phyloP scores from a whole-genome alignment of 1,140 invertebrate species.

The Nasonia giraulti region DNA sequence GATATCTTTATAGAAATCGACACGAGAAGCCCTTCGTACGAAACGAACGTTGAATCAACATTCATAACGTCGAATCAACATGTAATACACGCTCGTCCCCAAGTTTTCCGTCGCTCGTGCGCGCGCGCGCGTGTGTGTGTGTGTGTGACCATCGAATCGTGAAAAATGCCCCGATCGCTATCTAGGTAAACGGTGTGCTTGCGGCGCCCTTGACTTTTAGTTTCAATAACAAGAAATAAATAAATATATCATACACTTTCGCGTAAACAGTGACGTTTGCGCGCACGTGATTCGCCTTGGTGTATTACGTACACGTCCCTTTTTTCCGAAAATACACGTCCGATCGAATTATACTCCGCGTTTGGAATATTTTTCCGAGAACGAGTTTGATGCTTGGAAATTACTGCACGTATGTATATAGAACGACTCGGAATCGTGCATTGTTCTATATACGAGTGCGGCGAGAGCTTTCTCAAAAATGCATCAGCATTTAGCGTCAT shows the following conservation, averaged over 20 bases:
- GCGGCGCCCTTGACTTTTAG: not conserved
- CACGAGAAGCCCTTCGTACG: not conserved
- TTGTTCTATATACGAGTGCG: too few species aligned
- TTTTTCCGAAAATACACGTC: not conserved
- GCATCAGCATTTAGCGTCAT: not conserved
- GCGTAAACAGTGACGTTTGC: not conserved
- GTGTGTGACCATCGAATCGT: not conserved
- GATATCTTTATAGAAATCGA: slow-evolving; percentile 26
- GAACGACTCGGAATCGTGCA: too few species aligned
- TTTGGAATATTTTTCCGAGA: too few species aligned
- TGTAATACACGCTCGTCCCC: not conserved
- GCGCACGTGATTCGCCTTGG: too few species aligned
- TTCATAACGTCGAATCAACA: not conserved
- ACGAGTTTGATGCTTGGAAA: not conserved
- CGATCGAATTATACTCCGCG: too few species aligned
- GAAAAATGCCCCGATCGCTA: not conserved
- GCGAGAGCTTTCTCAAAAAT: not conserved
- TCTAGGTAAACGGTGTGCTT: not conserved
- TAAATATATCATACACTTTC: not conserved
- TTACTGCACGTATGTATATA: too few species aligned
- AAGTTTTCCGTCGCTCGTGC: not conserved
- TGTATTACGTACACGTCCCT: not conserved
- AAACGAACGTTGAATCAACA: not conserved
- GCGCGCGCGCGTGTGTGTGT: too few species aligned
- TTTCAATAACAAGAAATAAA: not conserved